Evolutionary conservation across 1,140 invertebrate genomes (phyloP).

Genomic region (Periplaneta americana): DNA sequence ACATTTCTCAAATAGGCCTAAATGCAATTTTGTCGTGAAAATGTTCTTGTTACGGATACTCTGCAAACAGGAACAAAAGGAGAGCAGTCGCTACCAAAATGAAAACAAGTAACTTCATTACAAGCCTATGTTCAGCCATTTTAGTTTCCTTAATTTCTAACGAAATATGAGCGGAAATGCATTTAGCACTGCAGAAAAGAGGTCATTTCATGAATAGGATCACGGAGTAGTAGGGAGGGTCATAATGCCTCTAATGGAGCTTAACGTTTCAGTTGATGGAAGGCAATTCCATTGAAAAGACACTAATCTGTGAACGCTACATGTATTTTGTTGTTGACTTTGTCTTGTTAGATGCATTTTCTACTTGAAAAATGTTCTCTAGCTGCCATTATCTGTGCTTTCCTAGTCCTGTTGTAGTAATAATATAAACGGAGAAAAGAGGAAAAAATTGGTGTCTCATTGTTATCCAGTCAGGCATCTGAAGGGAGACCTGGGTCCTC

Average conservation of each 20-base stretch:
- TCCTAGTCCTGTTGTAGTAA: not conserved
- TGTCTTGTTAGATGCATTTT: not conserved
- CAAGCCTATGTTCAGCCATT: too few species aligned
- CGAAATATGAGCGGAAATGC: too few species aligned
- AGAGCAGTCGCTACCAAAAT: too few species aligned
- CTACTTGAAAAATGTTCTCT: not conserved
- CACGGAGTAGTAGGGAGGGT: too few species aligned
- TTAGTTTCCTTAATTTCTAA: too few species aligned
- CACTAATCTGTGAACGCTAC: not conserved
- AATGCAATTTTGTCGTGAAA: too few species aligned
- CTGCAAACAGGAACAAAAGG: too few species aligned
- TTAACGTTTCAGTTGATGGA: not conserved
- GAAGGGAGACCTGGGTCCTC: not conserved
- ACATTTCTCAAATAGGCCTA: too few species aligned
- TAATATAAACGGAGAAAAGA: not conserved
- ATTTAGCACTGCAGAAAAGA: too few species aligned
- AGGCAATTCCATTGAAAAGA: not conserved
- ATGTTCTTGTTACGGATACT: too few species aligned
- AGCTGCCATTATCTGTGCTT: not conserved
- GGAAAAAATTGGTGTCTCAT: not conserved
- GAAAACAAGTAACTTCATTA: too few species aligned
- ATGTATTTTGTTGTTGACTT: not conserved
- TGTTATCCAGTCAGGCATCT: not conserved
- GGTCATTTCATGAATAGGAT: too few species aligned
- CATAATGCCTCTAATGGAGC: not conserved